Evolutionary conservation across 2,888 invertebrate genomes (phyloP).

Genomic region (Melanostoma mellinum): DNA sequence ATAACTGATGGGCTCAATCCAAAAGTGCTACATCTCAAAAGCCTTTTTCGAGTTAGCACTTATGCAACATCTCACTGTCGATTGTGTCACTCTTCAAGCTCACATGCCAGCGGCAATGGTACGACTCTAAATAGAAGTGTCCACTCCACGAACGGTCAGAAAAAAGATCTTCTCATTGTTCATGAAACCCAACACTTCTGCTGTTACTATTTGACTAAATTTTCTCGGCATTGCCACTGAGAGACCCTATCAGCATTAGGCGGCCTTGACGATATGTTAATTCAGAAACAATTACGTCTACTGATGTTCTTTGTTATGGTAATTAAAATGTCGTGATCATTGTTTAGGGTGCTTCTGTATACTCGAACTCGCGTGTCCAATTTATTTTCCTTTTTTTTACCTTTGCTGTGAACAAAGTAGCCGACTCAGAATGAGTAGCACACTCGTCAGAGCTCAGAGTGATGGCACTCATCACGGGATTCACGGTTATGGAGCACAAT

Average conservation of each 20-base stretch:
- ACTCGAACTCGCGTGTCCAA: constrained; percentile 46
- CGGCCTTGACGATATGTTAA: constrained; percentile 60
- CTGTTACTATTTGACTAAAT: constrained; percentile 45
- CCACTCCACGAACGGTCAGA: constrained; percentile 27
- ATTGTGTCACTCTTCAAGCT: neutral
- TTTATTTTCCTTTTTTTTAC: constrained; percentile 16
- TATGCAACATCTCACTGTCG: constrained; percentile 29
- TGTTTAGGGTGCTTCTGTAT: constrained; percentile 33
- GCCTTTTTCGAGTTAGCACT: constrained; percentile 21
- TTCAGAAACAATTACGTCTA: constrained; percentile 15
- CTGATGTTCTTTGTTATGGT: constrained; percentile 57
- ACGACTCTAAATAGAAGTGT: constrained; percentile 4
- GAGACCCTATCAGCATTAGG: constrained; percentile 18
- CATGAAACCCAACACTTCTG: constrained; percentile 30
- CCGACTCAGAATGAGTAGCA: constrained; percentile 18
- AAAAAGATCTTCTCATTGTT: constrained; percentile 48
- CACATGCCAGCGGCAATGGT: constrained; percentile 10
- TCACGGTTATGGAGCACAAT: constrained; percentile 2
- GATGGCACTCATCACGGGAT: neutral
- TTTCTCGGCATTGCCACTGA: constrained; percentile 22
- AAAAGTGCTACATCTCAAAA: constrained; percentile 11
- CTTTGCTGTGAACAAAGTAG: constrained; percentile 11
- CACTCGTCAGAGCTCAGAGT: constrained; percentile 6
- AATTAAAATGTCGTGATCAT: constrained; percentile 56
- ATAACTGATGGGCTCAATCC: constrained; percentile 4